A percentile compares a stretch with the other conserved stretches of the same genome.
Conservation (phyloP, 2,888 invertebrate species). For the Archips crataeganus region DNA sequence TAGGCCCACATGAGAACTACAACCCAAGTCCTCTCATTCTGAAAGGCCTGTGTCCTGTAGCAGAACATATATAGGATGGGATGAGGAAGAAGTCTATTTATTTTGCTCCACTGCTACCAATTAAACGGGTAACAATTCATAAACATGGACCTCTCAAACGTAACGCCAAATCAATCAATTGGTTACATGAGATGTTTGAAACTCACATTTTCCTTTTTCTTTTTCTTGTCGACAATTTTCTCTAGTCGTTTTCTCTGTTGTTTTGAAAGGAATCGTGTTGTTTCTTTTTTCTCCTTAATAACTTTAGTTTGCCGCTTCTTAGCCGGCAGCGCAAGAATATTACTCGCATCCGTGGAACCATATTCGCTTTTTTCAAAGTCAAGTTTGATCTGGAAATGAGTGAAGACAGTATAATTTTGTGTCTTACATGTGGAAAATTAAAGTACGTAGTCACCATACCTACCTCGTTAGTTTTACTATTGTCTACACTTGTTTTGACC, state of each 20-base stretch:
- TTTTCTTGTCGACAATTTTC: conserved; percentile 94
- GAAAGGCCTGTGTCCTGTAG: no score
- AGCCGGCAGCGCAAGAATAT: conserved; percentile 93
- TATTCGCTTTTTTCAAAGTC: conserved; percentile 86
- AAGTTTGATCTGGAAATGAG: conserved; percentile 87
- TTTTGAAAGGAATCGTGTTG: conserved; percentile 91
- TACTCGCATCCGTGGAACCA: conserved; percentile 89
- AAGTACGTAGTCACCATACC: conserved; percentile 38
- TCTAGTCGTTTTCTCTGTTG: conserved; percentile 94
- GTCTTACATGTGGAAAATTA: conserved; percentile 16
- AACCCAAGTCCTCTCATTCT: no score
- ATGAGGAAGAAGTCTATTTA: no score
- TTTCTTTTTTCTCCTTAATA: conserved; percentile 83
- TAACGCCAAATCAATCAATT: no score
- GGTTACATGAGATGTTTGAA: no score
- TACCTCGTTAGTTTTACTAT: conserved; percentile 89
- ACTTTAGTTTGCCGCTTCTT: conserved; percentile 92
- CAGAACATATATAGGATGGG: no score
- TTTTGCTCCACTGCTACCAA: no score
- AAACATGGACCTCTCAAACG: no score
- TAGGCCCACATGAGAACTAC: no score
- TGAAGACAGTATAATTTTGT: background rate
- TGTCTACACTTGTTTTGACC: conserved; percentile 89
- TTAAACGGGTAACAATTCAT: no score
- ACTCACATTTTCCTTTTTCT: conserved; percentile 94